phyloP scores from a whole-genome alignment of 1,140 invertebrate genomes.

The Cheumatopsyche charites region DNA sequence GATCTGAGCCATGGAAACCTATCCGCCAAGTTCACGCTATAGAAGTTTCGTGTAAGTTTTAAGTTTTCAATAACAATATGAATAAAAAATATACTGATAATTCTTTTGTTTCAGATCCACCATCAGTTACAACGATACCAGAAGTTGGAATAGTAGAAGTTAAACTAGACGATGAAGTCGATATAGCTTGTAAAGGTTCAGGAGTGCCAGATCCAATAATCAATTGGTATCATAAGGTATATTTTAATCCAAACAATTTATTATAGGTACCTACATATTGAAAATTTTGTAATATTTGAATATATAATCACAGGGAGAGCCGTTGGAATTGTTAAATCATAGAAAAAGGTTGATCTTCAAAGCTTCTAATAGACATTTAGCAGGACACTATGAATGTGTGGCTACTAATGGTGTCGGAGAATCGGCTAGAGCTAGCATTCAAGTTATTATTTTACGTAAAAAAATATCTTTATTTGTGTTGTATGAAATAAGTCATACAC shows the following conservation, averaged over 20 bases:
- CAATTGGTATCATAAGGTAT: slow-evolving; percentile 72
- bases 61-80: neutral
- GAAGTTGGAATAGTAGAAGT: slow-evolving; percentile 72
- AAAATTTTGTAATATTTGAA: neutral
- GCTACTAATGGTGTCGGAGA: slow-evolving; percentile 77
- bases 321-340: slow-evolving; percentile 67
- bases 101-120: slow-evolving; percentile 63
- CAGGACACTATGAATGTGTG: slow-evolving; percentile 74
- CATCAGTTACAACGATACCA: slow-evolving; percentile 70
- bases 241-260: slow-evolving; percentile 43
- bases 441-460: slow-evolving; percentile 52
- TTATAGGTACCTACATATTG: slow-evolving; percentile 12
- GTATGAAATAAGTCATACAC: neutral
- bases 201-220: slow-evolving; percentile 73
- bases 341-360: slow-evolving; percentile 69
- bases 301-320: slow-evolving; percentile 61
- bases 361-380: slow-evolving; percentile 67
- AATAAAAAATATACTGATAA: neutral
- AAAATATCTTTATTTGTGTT: too few relatives aligned
- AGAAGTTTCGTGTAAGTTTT: slow-evolving; percentile 70
- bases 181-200: slow-evolving; percentile 69
- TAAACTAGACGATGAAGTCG: slow-evolving; percentile 70
- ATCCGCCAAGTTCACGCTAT: slow-evolving; percentile 74
- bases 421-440: slow-evolving; percentile 63
- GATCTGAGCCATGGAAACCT: slow-evolving; percentile 60